A percentile compares a stretch with the other conserved stretches of the same genome.
These are phyloP conservation scores for Irena cyanogastra DNA, from an alignment of 2,113 vertebrate genomes.

Conservation along the genomic window DNA sequence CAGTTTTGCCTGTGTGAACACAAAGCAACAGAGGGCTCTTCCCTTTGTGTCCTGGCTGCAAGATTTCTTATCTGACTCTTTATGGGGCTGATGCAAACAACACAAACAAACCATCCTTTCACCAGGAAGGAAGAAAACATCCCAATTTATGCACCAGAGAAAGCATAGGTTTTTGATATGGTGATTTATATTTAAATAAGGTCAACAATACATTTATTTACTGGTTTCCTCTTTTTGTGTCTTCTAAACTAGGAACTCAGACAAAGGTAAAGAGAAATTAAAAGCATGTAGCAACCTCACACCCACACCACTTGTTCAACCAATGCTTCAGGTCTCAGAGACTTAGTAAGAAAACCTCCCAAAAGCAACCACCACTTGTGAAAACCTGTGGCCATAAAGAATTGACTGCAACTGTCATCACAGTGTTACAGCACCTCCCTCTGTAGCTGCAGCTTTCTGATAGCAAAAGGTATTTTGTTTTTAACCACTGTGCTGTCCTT, in stretches of 20 bases:
- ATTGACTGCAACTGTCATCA: neutral
- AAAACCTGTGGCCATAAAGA: neutral
- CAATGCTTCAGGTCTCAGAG: neutral
- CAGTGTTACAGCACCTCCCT: neutral
- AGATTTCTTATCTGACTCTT: neutral
- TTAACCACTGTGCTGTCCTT: neutral
- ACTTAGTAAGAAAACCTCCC: neutral
- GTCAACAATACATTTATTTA: neutral
- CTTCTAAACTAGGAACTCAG: neutral
- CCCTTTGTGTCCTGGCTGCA: neutral
- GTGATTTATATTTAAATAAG: neutral
- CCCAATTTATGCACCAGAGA: neutral
- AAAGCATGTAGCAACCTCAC: neutral
- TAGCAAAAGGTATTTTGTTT: neutral
- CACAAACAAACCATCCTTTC: neutral
- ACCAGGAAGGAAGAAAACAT: neutral
- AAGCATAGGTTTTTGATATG: neutral
- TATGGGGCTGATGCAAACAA: neutral
- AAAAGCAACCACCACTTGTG: neutral
- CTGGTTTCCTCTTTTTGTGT: neutral
- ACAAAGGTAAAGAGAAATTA: neutral
- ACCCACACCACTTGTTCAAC: neutral
- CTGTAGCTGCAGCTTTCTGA: neutral
- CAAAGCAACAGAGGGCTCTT: neutral
- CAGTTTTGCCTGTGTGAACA: neutral